Conservation (phyloP, 2,797 vertebrate genomes). For the Amblyopsis hoosieri region DNA sequence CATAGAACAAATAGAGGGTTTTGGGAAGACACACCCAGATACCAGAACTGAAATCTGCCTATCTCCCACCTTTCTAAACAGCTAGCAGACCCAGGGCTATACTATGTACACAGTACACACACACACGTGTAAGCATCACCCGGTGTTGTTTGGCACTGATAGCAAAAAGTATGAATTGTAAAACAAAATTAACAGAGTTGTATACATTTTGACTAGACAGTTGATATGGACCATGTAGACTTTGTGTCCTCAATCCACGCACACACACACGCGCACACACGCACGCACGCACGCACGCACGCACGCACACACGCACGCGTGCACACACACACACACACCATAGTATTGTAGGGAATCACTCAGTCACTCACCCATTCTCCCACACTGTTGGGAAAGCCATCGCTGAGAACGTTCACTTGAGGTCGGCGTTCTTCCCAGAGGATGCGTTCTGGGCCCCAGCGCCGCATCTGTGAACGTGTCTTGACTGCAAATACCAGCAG, state of each 20-base stretch:
- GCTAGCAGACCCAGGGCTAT: background rate
- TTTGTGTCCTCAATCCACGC: too few relatives aligned
- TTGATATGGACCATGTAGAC: too few relatives aligned
- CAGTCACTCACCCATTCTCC: constrained; percentile 87
- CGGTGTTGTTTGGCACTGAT: too few relatives aligned
- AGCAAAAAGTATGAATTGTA: too few relatives aligned
- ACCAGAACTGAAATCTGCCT: constrained; percentile 55
- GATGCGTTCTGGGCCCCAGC: constrained; percentile 79
- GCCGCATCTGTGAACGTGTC: constrained; percentile 80
- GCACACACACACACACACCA: too few relatives aligned
- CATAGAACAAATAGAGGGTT: constrained; percentile 3
- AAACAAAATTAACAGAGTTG: too few relatives aligned
- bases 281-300: too few relatives aligned
- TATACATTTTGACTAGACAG: too few relatives aligned
- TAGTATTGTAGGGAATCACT: too few relatives aligned
- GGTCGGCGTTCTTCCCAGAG: constrained; percentile 82
- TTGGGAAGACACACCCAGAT: constrained; percentile 71
- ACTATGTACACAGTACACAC: background rate
- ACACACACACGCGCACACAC: too few relatives aligned
- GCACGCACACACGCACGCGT: too few relatives aligned
- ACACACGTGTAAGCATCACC: background rate
- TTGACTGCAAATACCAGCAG: constrained; percentile 87
- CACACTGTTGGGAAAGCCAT: constrained; percentile 73
- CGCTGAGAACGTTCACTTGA: constrained; percentile 55
- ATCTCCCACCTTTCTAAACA: constrained; percentile 2